A percentile compares a stretch with the other conserved stretches of the same genome.
Conservation (phyloP, 2,888 invertebrate genomes). For the Drosophila rellima region DNA sequence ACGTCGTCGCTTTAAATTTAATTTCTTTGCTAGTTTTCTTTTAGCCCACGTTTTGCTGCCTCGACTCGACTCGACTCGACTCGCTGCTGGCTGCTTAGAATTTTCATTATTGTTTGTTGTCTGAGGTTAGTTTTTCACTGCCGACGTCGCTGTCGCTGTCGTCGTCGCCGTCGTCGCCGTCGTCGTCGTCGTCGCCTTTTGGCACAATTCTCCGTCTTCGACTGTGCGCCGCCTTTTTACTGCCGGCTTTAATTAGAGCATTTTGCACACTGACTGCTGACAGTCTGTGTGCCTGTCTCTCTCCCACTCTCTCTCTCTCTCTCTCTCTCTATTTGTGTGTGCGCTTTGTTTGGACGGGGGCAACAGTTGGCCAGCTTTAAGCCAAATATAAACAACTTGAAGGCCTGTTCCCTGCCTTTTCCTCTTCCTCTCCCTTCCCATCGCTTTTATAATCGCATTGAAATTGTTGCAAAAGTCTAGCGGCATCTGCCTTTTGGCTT, state of each 20-base stretch:
- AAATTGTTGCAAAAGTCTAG: constrained; percentile 51
- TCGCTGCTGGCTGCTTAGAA: constrained; percentile 69
- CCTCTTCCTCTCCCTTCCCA: background rate
- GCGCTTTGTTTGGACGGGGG: constrained; percentile 39
- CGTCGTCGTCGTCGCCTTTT: constrained; percentile 54
- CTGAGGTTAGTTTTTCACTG: constrained; percentile 81
- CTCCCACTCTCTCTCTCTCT: background rate
- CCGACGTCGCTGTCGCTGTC: constrained; percentile 45
- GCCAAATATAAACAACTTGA: constrained; percentile 48
- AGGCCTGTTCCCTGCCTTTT: constrained; percentile 14
- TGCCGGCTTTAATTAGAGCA: constrained; percentile 79
- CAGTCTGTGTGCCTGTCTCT: constrained; percentile 40
- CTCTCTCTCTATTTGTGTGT: constrained; percentile 9
- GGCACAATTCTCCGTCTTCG: constrained; percentile 71
- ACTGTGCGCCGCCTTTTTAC: constrained; percentile 70
- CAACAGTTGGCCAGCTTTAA: constrained; percentile 77
- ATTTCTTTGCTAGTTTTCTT: constrained; percentile 77
- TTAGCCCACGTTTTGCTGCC: background rate
- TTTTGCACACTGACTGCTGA: constrained; percentile 63
- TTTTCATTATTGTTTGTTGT: constrained; percentile 80
- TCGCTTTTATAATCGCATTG: constrained; percentile 53
- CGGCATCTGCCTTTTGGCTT: constrained; percentile 43
- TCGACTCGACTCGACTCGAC: background rate
- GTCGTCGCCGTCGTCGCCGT: constrained; percentile 19
- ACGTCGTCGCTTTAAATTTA: constrained; percentile 68